phyloP scores from a whole-genome alignment of 2,888 invertebrate species.

The Phanerotoma sp. region DNA sequence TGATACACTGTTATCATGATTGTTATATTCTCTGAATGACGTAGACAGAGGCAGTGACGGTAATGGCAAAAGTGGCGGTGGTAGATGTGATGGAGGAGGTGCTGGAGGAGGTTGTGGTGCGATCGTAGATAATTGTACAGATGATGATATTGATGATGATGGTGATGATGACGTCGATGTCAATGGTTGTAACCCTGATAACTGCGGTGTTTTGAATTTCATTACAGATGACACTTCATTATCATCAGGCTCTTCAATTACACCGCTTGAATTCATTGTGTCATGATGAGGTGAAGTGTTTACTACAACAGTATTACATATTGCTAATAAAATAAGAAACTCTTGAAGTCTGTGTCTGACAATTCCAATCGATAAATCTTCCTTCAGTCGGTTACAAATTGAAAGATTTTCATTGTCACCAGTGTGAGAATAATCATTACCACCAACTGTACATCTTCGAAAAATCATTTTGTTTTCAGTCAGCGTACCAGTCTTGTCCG shows the following conservation, averaged over 20 bases:
- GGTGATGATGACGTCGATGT: constrained; percentile 54
- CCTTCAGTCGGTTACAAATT: constrained; percentile 58
- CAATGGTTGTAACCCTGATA: constrained; percentile 77
- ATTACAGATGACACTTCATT: constrained; percentile 43
- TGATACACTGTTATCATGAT: constrained; percentile 24
- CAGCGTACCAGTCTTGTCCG: constrained; percentile 96
- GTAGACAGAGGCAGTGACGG: not conserved
- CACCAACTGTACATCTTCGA: constrained; percentile 84
- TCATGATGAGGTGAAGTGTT: constrained; percentile 79
- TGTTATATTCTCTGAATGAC: constrained; percentile 11
- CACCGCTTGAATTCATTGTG: constrained; percentile 71
- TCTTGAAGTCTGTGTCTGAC: constrained; percentile 72
- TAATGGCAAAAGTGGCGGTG: constrained; percentile 32
- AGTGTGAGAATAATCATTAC: constrained; percentile 85
- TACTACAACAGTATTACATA: constrained; percentile 97
- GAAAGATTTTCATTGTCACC: constrained; percentile 67
- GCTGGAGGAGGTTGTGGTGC: constrained; percentile 62
- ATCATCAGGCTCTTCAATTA: constrained; percentile 60
- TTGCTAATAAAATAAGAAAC: constrained; percentile 86
- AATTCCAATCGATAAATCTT: constrained; percentile 64
- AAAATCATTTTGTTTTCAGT: constrained; percentile 99
- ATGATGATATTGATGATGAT: constrained; percentile 64
- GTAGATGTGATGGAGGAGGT: constrained; percentile 59
- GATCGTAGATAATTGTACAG: constrained; percentile 35
- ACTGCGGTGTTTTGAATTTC: constrained; percentile 63